Evolutionary conservation across 2,888 invertebrate genomes (phyloP), one percentile per base, ranked within the genome.

Genomic region (Chymomyza caudatula): DNA sequence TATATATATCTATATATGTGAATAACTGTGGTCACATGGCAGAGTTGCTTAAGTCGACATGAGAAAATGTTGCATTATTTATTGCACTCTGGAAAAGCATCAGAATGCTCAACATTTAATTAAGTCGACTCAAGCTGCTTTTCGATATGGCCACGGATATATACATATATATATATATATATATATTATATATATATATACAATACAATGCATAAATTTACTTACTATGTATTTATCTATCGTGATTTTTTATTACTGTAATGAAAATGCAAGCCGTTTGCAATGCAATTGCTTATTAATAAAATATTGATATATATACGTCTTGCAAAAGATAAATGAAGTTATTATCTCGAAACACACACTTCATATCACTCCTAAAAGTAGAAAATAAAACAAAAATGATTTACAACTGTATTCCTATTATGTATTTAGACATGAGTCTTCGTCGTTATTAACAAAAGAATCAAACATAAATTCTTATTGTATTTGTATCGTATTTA

Each of bases 341-440:
- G 47, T 47, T 6, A 15, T 17, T 17, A 47, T 15, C 47, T 47
- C 47, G 47, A 53, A 51, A 51, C 51, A 20, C 51, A 51, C 51
- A 51, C 22, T 51, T 84, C 80, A 85, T 80, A 80, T 80, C 77
- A 80, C 69, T 81, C 82, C 82, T 84, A 77, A 62, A 64, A 74
- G 54, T 51, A 20, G 64, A 58, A 67, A 70, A 61, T 57, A 71
- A 73, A 57, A 67, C 62, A 53, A 64, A 67, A 58, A 81, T 47
- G 47, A 47, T 17, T 47, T 19, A 66, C 65, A 79, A 83, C 77
- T 85, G 85, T 85, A 80, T 80, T 80, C 80, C 80, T 80, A 80
- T 76, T 79, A 78, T 73, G 15, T 75, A 75, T 71, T 74, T 70
- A 79, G 68, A 79, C 67, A 63, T 55, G 63, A 47, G 47, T 73